Base-by-base conservation (phyloP, 2,888 invertebrate species). In the Isoperla grammatica region DNA sequence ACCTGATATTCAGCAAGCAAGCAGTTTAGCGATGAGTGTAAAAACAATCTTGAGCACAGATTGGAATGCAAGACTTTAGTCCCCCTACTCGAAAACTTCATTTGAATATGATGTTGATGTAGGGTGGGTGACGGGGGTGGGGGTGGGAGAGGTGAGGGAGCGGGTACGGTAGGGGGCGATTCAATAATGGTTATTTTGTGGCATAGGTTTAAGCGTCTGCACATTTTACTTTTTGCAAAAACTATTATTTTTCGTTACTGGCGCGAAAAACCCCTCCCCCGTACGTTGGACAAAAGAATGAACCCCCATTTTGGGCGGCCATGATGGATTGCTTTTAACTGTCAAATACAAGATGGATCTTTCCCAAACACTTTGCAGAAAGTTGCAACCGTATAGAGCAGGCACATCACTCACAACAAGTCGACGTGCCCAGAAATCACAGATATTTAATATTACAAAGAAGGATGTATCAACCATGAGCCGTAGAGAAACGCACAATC, bases 271-370 rank as follows among this genome's bases (percentile, higher is more conserved):
- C 48, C 49, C 29, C 15, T 29, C 56, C 45, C 56, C 49, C 12
- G 15, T n/a, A 22, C 53, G 39, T 39, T 39, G 35, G 48, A 56
- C 60, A 60, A 60, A 55, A 60, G 60, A 60, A 60, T 53, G 53
- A 53, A 53, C 53, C 57, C 29, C 57, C 48, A 50, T 57, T 57
- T 57, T 50, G 50, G 71, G 70, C 71, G 70, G 72, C 73, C 73
- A 74, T 74, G 74, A 74, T 74, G 71, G 70, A 74, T 74, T 72
- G 68, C 71, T 65, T 67, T 73, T 73, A 73, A 73, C 73, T 73
- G 74, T 74, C 74, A 74, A 73, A 74, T 67, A 71, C 71, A 74
- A 74, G 74, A 74, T 74, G 74, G 74, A 62, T 62, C 43, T 56
- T 62, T 57, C 57, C 11, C 53, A 53, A 53, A 53, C 53, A 53